A percentile compares a stretch with the other conserved stretches of the same genome.
Conservation (phyloP, 2,113 vertebrate genomes). For the Lasiurus cinereus region DNA sequence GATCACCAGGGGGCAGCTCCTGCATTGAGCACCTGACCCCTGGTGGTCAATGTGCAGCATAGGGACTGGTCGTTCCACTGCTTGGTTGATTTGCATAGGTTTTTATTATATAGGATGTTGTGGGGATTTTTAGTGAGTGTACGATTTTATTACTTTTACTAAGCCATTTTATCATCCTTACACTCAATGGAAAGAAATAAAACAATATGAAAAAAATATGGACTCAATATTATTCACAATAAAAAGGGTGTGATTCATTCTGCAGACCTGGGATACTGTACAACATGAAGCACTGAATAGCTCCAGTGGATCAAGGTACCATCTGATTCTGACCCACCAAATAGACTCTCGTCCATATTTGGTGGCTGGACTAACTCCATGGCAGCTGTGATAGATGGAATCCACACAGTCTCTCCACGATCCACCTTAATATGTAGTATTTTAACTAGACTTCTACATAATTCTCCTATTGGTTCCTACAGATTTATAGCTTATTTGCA, state of each 20-base stretch:
- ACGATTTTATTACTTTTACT: slow-evolving; percentile 67
- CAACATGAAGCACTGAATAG: slow-evolving; percentile 42
- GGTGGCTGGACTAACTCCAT: slow-evolving; percentile 80
- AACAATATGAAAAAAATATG: slow-evolving; percentile 70
- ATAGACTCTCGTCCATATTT: background rate
- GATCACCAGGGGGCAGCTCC: no score
- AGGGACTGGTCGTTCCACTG: no score
- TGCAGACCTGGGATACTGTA: background rate
- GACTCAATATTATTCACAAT: slow-evolving; percentile 55
- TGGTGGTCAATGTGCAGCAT: no score
- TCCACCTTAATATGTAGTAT: background rate
- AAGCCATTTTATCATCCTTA: slow-evolving; percentile 53
- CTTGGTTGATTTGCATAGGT: no score
- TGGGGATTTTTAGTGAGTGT: slow-evolving; percentile 78
- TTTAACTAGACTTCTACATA: background rate
- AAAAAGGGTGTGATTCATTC: background rate
- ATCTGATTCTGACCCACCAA: background rate
- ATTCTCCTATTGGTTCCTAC: background rate
- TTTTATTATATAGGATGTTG: no score
- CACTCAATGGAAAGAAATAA: slow-evolving; percentile 64
- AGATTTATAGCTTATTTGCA: background rate
- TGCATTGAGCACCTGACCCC: no score
- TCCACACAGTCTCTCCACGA: background rate
- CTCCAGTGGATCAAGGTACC: background rate
- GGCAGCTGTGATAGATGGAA: slow-evolving; percentile 73